phyloP scores from a whole-genome alignment of 2,797 vertebrate species.

The Danio tinwini region DNA sequence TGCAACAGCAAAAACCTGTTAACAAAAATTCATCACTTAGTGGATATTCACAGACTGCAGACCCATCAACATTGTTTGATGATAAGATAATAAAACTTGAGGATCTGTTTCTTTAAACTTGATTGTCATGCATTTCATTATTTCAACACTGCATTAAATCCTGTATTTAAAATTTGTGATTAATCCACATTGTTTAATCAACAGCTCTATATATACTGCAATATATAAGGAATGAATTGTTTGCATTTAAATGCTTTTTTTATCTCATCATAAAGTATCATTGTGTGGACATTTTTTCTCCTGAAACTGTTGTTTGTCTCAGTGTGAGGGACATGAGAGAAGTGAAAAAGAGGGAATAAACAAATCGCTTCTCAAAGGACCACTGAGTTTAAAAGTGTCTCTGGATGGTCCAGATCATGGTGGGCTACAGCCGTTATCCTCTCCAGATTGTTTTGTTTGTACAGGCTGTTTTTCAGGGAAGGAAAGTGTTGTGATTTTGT shows the following conservation, averaged over 20 bases:
- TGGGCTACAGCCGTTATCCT: slow-evolving; percentile 52
- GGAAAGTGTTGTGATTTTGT: slow-evolving; percentile 57
- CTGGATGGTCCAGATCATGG: slow-evolving; percentile 39
- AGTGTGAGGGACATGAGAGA: not conserved
- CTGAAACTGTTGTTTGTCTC: slow-evolving; percentile 9
- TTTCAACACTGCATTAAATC: too few relatives aligned
- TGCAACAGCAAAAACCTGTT: too few relatives aligned
- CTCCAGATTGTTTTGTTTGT: slow-evolving; percentile 56
- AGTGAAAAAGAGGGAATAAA: slow-evolving; percentile 32
- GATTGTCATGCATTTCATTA: too few relatives aligned
- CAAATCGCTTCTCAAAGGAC: slow-evolving; percentile 38
- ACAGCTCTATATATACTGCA: too few relatives aligned
- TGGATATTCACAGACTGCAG: too few relatives aligned
- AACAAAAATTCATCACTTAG: too few relatives aligned
- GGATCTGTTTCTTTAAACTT: too few relatives aligned
- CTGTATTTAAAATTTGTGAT: too few relatives aligned
- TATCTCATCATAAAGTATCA: slow-evolving; percentile 11
- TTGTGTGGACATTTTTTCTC: not conserved
- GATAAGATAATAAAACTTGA: too few relatives aligned
- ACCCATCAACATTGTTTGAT: too few relatives aligned
- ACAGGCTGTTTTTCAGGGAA: slow-evolving; percentile 54
- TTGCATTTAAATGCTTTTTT: slow-evolving; percentile 18
- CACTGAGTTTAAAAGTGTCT: slow-evolving; percentile 50
- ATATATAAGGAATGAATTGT: too few relatives aligned
- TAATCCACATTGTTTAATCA: too few relatives aligned